phyloP scores from a whole-genome alignment of 2,113 vertebrate genomes.

The Sminthopsis crassicaudata region DNA sequence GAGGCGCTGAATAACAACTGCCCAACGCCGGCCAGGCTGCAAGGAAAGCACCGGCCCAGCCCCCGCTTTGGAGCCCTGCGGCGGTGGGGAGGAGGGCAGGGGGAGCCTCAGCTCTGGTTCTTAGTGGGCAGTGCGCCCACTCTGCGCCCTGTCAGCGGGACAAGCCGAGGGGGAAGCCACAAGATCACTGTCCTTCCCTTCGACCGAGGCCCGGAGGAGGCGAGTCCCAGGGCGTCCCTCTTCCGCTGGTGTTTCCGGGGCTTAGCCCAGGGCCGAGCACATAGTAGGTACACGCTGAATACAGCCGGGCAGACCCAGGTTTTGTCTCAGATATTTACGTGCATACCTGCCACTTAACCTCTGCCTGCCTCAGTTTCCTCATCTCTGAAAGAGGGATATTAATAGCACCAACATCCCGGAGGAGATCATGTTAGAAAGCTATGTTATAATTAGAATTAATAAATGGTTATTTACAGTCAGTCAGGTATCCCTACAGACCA shows the following conservation, averaged over 20 bases:
- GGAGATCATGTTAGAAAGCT: neutral
- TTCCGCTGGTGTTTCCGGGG: slow-evolving; percentile 48
- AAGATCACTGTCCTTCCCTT: neutral
- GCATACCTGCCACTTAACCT: neutral
- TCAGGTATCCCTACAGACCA: neutral
- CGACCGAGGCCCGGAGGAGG: neutral
- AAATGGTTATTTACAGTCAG: neutral
- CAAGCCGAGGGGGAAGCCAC: neutral
- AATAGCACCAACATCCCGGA: neutral
- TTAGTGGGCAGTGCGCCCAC: too few species aligned
- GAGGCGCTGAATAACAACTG: neutral
- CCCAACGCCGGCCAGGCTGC: neutral
- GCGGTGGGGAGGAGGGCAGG: neutral
- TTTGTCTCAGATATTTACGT: slow-evolving; percentile 3
- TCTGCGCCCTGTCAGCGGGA: neutral
- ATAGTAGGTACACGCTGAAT: neutral
- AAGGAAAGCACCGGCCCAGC: too few species aligned
- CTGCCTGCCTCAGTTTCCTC: neutral
- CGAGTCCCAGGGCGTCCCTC: neutral
- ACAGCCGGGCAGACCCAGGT: slow-evolving; percentile 9
- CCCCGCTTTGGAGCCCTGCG: neutral
- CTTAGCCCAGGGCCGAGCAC: slow-evolving; percentile 26
- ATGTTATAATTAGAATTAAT: neutral
- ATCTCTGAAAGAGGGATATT: neutral
- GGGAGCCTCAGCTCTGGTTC: too few species aligned